Evolutionary conservation across 92 coral and sea anemone genomes (phyloP).

Genomic region (Palythoa caribaeorum): DNA sequence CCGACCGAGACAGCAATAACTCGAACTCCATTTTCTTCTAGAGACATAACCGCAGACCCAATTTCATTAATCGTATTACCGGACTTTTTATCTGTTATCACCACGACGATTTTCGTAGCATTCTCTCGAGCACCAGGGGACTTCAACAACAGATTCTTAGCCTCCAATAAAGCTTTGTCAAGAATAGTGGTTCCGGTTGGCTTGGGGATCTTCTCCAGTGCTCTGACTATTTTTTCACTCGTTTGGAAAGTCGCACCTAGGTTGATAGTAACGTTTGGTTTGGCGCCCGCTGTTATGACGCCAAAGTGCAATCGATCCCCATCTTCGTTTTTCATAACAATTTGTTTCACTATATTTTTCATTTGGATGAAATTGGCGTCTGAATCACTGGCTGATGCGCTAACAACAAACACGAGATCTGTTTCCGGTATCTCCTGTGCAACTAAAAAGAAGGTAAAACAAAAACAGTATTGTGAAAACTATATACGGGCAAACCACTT

Average conservation of each 20-base stretch:
- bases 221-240: slow-evolving; percentile 22
- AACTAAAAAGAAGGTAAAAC: not conserved
- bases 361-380: slow-evolving; percentile 62
- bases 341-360: slow-evolving; percentile 72
- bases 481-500: too few relatives aligned
- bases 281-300: slow-evolving; percentile 76
- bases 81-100: slow-evolving; percentile 31
- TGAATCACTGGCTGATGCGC: slow-evolving; percentile 73
- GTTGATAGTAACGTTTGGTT: slow-evolving; percentile 64
- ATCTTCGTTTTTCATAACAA: slow-evolving; percentile 69
- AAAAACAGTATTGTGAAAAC: not conserved
- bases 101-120: slow-evolving; percentile 34
- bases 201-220: slow-evolving; percentile 7
- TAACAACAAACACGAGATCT: slow-evolving; percentile 84
- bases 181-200: slow-evolving; percentile 30
- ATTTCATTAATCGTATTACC: slow-evolving; percentile 6
- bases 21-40: slow-evolving; percentile 37
- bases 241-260: slow-evolving; percentile 68
- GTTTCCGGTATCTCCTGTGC: slow-evolving; percentile 54
- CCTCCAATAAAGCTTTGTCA: slow-evolving; percentile 32
- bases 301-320: slow-evolving; percentile 75
- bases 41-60: not conserved
- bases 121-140: slow-evolving; percentile 33
- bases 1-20: slow-evolving; percentile 41
- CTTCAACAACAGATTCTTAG: not conserved